phyloP scores from a whole-genome alignment of 2,888 invertebrate species.

The Brachypterus glaber region DNA sequence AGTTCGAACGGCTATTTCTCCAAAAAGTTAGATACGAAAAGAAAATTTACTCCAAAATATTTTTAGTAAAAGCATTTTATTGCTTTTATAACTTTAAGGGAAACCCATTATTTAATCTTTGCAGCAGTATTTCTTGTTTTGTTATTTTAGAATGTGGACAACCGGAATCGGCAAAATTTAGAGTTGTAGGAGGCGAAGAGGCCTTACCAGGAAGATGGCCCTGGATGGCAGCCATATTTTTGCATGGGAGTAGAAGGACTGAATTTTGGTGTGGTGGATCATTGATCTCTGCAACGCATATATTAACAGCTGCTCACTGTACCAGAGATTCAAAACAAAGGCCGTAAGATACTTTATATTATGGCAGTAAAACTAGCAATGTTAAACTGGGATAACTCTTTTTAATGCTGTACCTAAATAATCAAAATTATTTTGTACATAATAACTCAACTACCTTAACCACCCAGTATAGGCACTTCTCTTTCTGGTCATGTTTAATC shows the following conservation, averaged over 20 bases:
- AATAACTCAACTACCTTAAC: not conserved
- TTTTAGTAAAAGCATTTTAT: no score
- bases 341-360: constrained; percentile 53
- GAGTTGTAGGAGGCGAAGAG: constrained; percentile 86
- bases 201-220: constrained; percentile 84
- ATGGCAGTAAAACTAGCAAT: not conserved
- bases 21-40: no score
- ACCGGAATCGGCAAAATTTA: constrained; percentile 70
- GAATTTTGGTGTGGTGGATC: constrained; percentile 95
- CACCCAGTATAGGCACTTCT: constrained; percentile 4
- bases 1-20: no score
- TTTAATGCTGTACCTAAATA: no score
- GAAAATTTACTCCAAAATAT: no score
- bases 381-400: no score
- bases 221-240: constrained; percentile 92
- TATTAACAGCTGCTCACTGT: constrained; percentile 88
- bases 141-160: constrained; percentile 64
- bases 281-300: constrained; percentile 67
- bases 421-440: not conserved
- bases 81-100: no score
- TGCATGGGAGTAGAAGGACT: constrained; percentile 72
- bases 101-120: constrained; percentile 4
- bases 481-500: constrained; percentile 5
- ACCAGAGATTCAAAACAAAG: constrained; percentile 81
- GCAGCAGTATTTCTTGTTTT: constrained; percentile 1